A percentile compares a stretch with the other conserved stretches of the same genome.
These are phyloP conservation scores for Drosophila guanche DNA, from an alignment of 1,140 invertebrate genomes.

Conservation along the genomic window DNA sequence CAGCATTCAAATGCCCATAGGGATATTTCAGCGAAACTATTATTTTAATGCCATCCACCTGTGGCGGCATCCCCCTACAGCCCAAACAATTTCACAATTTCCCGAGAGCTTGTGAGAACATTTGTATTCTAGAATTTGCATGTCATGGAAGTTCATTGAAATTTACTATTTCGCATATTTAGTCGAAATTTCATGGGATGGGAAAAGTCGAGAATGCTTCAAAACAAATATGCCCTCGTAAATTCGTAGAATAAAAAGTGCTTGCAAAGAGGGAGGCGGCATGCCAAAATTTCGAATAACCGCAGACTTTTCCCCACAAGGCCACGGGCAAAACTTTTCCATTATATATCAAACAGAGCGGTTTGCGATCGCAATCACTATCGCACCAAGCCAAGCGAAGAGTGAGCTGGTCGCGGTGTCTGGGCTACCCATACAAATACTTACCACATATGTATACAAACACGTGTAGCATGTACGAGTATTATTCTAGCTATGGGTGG, in stretches of 20 bases:
- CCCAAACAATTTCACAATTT: constrained; percentile 46
- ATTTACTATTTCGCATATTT: constrained; percentile 48
- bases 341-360: constrained; percentile 54
- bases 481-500: constrained; percentile 6
- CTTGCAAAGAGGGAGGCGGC: constrained; percentile 4
- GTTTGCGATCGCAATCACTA: constrained; percentile 16
- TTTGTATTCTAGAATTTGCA: constrained; percentile 22
- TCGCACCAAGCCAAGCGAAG: constrained; percentile 9
- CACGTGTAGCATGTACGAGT: background rate
- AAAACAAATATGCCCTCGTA: constrained; percentile 45
- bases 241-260: constrained; percentile 34
- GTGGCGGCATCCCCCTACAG: constrained; percentile 12
- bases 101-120: constrained; percentile 1
- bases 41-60: constrained; percentile 16
- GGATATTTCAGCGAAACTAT: constrained; percentile 32
- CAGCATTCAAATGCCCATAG: constrained; percentile 7
- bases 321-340: constrained; percentile 58
- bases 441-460: background rate
- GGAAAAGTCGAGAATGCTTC: constrained; percentile 43
- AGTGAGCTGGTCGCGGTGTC: constrained; percentile 4
- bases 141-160: constrained; percentile 62
- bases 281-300: constrained; percentile 2
- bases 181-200: constrained; percentile 40
- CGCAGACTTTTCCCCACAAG: constrained; percentile 44
- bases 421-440: background rate